Percentiles rank a stretch among this genome's conserved stretches.
These are phyloP conservation scores for Lycia hirtaria DNA, from an alignment of 2,888 invertebrate species.

Conservation along the genomic window DNA sequence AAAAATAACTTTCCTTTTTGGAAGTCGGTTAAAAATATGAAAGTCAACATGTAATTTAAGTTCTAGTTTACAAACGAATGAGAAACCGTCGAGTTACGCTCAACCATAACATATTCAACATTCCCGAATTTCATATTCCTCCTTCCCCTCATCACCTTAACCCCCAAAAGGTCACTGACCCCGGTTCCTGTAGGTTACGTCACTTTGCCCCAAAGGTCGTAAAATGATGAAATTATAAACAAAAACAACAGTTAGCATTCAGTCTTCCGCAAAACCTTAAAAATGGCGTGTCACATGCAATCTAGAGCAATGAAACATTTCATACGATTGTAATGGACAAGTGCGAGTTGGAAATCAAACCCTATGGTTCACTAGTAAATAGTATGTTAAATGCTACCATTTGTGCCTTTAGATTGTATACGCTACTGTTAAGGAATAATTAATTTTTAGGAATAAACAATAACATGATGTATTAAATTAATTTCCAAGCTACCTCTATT, in stretches of 20 bases:
- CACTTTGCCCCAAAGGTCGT: conserved; percentile 32
- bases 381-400: too few relatives aligned
- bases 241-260: conserved; percentile 41
- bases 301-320: conserved; percentile 47
- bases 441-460: too few relatives aligned
- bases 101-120: too few relatives aligned
- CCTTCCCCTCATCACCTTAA: neutral
- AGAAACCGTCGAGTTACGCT: too few relatives aligned
- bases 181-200: conserved; percentile 18
- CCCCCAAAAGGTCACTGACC: conserved; percentile 21
- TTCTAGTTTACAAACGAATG: too few relatives aligned
- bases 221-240: conserved; percentile 54
- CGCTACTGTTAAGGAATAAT: too few relatives aligned
- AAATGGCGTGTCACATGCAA: conserved; percentile 58
- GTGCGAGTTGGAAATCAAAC: neutral
- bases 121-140: neutral
- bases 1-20: too few relatives aligned
- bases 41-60: too few relatives aligned
- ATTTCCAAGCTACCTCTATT: too few relatives aligned
- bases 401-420: too few relatives aligned
- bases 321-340: conserved; percentile 34
- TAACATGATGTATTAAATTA: too few relatives aligned
- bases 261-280: conserved; percentile 31
- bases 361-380: neutral
- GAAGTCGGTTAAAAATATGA: too few relatives aligned